These are phyloP conservation scores for Cremastinae sp. DNA, from an alignment of 2,888 invertebrate genomes.

Conservation along the genomic window DNA sequence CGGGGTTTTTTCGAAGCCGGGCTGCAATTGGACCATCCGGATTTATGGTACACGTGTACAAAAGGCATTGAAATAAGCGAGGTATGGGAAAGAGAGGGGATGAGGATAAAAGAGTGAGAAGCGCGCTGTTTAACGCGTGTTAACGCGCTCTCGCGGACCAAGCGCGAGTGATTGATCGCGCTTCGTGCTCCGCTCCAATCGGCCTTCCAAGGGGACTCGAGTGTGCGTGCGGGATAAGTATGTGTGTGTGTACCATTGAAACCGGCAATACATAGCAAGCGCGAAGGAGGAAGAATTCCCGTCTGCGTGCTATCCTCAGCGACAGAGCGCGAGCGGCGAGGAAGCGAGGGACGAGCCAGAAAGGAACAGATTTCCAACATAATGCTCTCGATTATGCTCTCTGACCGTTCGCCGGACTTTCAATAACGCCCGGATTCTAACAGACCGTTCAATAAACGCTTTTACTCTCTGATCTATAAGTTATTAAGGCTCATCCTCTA, in stretches of 20 bases:
- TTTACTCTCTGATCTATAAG: conserved; percentile 75
- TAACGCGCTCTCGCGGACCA: conserved; percentile 65
- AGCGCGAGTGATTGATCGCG: conserved; percentile 74
- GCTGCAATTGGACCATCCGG: conserved; percentile 29
- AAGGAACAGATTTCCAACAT: conserved; percentile 69
- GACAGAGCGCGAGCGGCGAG: neutral
- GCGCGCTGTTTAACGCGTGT: conserved; percentile 68
- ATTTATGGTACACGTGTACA: conserved; percentile 39
- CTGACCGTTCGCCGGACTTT: conserved; percentile 64
- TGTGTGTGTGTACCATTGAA: conserved; percentile 13
- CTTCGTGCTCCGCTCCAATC: conserved; percentile 62
- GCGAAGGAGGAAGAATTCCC: conserved; percentile 1
- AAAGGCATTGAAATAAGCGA: conserved; percentile 18
- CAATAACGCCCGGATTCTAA: conserved; percentile 77
- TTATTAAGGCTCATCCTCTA: conserved; percentile 75
- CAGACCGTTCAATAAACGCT: conserved; percentile 75
- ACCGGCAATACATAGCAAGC: conserved; percentile 4
- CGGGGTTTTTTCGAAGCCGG: neutral
- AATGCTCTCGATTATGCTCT: conserved; percentile 71
- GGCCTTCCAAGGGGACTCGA: conserved; percentile 11
- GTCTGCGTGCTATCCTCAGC: conserved; percentile 24
- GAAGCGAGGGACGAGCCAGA: neutral
- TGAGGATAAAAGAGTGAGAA: conserved; percentile 42
- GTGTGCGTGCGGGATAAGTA: neutral
- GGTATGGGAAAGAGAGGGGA: conserved; percentile 2